phyloP scores from a whole-genome alignment of 2,797 vertebrate genomes.

The Gymnoscopelus braueri region DNA sequence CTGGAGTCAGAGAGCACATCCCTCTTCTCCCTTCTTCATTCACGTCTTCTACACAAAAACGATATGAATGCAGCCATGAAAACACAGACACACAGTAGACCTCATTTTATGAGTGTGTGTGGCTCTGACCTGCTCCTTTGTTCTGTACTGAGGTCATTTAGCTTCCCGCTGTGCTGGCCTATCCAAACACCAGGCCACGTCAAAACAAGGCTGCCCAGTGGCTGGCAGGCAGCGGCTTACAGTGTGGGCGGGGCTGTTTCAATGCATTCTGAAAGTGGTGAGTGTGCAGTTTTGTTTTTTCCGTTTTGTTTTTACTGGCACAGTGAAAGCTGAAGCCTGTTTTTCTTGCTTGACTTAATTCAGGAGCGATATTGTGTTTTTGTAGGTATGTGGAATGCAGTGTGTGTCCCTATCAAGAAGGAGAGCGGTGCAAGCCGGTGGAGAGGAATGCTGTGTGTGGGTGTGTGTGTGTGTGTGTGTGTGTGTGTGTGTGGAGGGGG shows the following conservation, averaged over 20 bases:
- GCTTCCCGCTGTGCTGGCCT: constrained; percentile 10
- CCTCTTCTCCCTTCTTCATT: not conserved
- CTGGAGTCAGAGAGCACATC: not conserved
- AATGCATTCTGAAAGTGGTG: constrained; percentile 40
- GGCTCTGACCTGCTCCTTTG: not conserved
- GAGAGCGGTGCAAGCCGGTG: constrained; percentile 20
- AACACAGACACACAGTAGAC: not conserved
- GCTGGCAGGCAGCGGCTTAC: constrained; percentile 14
- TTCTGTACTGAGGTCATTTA: constrained; percentile 17
- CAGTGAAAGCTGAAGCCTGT: constrained; percentile 12
- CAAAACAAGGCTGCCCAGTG: constrained; percentile 22
- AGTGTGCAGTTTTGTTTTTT: constrained; percentile 26
- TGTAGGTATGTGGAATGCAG: constrained; percentile 23
- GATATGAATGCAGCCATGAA: not conserved
- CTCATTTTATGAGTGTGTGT: constrained; percentile 1
- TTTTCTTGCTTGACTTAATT: constrained; percentile 18
- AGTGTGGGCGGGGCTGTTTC: constrained; percentile 9
- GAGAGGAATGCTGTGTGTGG: constrained; percentile 12
- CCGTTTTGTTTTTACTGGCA: too few relatives aligned
- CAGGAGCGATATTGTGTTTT: constrained; percentile 12
- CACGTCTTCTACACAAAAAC: not conserved
- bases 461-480: not conserved
- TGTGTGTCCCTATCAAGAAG: constrained; percentile 4
- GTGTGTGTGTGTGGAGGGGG: constrained; percentile 3
- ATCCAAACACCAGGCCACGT: constrained; percentile 14